Evolutionary conservation across 2,888 invertebrate genomes (phyloP), one percentile per base, ranked within the genome.

Genomic region (Agrochola macilenta): DNA sequence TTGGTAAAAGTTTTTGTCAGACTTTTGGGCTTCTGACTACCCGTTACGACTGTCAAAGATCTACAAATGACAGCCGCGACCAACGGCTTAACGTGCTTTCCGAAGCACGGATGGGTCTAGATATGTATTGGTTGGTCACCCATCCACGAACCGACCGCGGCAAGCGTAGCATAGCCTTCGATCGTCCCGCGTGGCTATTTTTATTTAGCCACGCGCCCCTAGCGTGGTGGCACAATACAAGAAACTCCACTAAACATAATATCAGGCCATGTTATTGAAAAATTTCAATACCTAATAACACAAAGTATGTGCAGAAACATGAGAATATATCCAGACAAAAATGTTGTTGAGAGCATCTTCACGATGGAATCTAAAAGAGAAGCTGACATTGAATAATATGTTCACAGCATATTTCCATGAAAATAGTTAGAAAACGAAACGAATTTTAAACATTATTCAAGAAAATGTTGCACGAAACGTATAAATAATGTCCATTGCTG

Each of bases 401-500:
- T 76, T 78, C 73, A 57, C 66, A 65, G 58, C 70, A 76, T 76
- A 81, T 83, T 83, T 77, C 63, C 61, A 70, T 81, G 66, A 73
- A 69, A 86, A 76, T 82, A 72, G 52, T 69, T 69, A 74, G 74
- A 78, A 70, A 76, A 79, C 46, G 71, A 80, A 78, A 69, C 75
- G 73, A 78, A 78, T 77, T 86, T 84, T 68, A 64, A 79, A 80
- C 69, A 79, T 81, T 77, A 80, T 77, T 84, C 65, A 73, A 57
- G 52, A 63, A 75, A 76, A 78, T 58, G 66, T 75, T 74, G 43
- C 71, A 60, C 14, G 30, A 65, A 65, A 68, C 69, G 74, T 76
- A 87, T 88, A 90, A 82, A 90, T 52, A 57, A 79, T 81, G 84
- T 88, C 80, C 85, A 80, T 85, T 85, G 80, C 82, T 85, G 77